Evolutionary conservation across 1,140 invertebrate genomes (phyloP).

Genomic region (Heliconius eleuchia): DNA sequence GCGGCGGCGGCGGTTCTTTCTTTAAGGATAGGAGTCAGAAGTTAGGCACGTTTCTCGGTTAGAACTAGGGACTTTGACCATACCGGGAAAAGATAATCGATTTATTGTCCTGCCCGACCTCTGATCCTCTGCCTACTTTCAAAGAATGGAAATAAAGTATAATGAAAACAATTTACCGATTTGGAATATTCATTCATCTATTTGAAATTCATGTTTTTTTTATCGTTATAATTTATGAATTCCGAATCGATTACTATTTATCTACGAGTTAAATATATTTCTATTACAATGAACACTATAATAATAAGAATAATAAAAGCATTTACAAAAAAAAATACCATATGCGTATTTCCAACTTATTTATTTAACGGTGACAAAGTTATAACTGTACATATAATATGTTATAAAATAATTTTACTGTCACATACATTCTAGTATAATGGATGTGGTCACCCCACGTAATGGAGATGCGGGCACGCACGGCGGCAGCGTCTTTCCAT

Average conservation of each 20-base stretch:
- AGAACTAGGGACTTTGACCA: constrained; percentile 35
- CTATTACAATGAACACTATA: too few species aligned
- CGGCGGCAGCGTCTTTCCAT: constrained; percentile 48
- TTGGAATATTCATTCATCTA: too few species aligned
- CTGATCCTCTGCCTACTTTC: constrained; percentile 22
- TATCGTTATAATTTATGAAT: too few species aligned
- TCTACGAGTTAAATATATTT: too few species aligned
- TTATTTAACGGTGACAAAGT: neutral
- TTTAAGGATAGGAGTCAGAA: constrained; percentile 23
- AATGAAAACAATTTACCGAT: too few species aligned
- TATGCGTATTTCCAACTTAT: neutral
- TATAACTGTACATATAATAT: constrained; percentile 6
- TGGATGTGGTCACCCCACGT: constrained; percentile 11
- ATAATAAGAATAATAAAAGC: neutral
- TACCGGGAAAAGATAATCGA: constrained; percentile 41
- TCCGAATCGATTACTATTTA: too few species aligned
- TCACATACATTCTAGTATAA: neutral
- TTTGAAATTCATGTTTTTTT: too few species aligned
- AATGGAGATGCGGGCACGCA: constrained; percentile 28
- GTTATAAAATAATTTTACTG: neutral
- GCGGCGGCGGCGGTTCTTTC: neutral
- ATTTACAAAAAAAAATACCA: neutral
- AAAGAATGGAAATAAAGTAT: too few species aligned
- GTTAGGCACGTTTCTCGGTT: constrained; percentile 36
- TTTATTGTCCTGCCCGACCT: constrained; percentile 40